Conservation (phyloP, 2,888 invertebrate genomes). For the Coelinius sp. region DNA sequence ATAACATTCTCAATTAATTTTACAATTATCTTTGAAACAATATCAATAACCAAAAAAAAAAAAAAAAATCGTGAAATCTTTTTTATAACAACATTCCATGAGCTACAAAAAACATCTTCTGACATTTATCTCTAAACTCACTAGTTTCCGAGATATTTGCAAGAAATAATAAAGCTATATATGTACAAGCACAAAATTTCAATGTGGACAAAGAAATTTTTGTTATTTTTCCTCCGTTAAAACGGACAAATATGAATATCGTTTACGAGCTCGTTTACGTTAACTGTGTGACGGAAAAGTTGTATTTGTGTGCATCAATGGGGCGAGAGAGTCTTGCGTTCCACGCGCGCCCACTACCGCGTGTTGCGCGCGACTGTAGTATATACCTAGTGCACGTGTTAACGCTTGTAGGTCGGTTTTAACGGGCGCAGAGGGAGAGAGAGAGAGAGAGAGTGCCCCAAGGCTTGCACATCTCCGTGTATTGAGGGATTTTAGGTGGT, state of each 20-base stretch:
- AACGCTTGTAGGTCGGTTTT: conserved; percentile 16
- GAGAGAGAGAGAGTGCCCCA: background rate
- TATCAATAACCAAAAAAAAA: no score
- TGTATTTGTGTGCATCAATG: conserved; percentile 24
- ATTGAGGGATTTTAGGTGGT: background rate
- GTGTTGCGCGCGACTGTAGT: conserved; percentile 1
- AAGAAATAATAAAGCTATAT: no score
- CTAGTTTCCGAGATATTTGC: no score
- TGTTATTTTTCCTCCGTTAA: background rate
- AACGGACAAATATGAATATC: background rate
- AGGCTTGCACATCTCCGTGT: conserved; percentile 10
- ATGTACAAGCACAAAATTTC: no score
- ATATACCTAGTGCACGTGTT: conserved; percentile 16
- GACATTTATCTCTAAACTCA: no score
- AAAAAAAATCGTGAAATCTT: no score
- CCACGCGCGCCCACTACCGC: conserved; percentile 15
- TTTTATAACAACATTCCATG: no score
- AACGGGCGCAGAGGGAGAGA: background rate
- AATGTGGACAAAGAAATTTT: no score
- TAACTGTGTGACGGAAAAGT: background rate
- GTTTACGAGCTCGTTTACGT: background rate
- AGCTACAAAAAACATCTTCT: no score
- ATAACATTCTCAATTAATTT: no score
- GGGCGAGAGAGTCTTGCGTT: conserved; percentile 14
- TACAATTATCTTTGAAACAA: no score